Percentiles rank a stretch among this genome's conserved stretches.
These are phyloP conservation scores for Drosophila fulvimacula DNA, from an alignment of 2,888 invertebrate species.

Conservation along the genomic window DNA sequence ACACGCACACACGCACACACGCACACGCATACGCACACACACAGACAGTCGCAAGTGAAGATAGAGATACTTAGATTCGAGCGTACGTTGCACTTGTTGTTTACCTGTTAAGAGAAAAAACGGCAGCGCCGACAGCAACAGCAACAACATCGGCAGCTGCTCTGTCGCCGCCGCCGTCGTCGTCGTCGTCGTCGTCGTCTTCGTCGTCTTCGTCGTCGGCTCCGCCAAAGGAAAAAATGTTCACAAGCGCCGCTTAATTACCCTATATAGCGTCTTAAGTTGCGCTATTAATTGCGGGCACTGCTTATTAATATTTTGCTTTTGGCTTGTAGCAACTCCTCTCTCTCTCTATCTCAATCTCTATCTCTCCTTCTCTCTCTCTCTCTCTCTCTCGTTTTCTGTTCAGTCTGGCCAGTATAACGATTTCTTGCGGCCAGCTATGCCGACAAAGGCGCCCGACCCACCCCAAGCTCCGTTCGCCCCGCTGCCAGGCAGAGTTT, in stretches of 20 bases:
- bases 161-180: slow-evolving; percentile 9
- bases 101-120: slow-evolving; percentile 68
- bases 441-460: slow-evolving; percentile 73
- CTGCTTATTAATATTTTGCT: slow-evolving; percentile 78
- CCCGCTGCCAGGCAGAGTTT: slow-evolving; percentile 21
- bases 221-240: slow-evolving; percentile 74
- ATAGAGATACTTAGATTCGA: slow-evolving; percentile 52
- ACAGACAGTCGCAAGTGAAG: slow-evolving; percentile 18
- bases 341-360: background rate
- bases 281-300: slow-evolving; percentile 82
- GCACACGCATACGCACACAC: slow-evolving; percentile 5
- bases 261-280: slow-evolving; percentile 82
- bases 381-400: background rate
- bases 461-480: slow-evolving; percentile 15
- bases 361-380: background rate
- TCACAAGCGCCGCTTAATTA: slow-evolving; percentile 80
- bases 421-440: slow-evolving; percentile 48
- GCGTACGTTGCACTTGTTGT: slow-evolving; percentile 78
- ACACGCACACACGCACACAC: slow-evolving; percentile 11
- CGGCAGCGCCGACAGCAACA: slow-evolving; percentile 55
- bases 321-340: slow-evolving; percentile 52
- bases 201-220: slow-evolving; percentile 58
- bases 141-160: slow-evolving; percentile 34
- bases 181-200: slow-evolving; percentile 19
- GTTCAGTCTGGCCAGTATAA: slow-evolving; percentile 22